A percentile compares a stretch with the other conserved stretches of the same genome.
These are phyloP conservation scores for Aphrocallistes beatrix DNA, from an alignment of 37 sponge, comb jelly and placozoan genomes.

Conservation along the genomic window DNA sequence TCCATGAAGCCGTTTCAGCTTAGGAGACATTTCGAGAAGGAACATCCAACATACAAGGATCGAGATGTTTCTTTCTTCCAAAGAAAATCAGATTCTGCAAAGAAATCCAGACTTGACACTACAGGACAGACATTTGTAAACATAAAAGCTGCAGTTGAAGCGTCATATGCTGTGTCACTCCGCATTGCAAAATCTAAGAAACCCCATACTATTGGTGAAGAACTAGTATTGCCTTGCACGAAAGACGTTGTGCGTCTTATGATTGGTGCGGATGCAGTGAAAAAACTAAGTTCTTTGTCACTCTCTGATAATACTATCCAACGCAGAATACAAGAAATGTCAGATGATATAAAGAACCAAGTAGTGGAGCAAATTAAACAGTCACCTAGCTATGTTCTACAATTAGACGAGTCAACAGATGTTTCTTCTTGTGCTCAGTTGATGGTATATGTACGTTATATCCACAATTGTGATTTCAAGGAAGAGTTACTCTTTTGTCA, in stretches of 20 bases:
- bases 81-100: no score
- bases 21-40: no score
- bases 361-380: conserved; percentile 6
- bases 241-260: neutral
- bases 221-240: conserved; percentile 1
- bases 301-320: no score
- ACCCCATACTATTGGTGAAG: conserved; percentile 5
- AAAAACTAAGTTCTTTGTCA: neutral
- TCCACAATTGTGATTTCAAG: neutral
- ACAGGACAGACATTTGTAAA: no score
- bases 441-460: neutral
- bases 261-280: neutral
- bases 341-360: neutral
- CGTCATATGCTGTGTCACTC: no score
- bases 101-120: no score
- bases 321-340: neutral
- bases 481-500: conserved; percentile 8
- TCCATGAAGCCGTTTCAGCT: no score
- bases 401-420: conserved; percentile 17
- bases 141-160: no score
- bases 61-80: no score
- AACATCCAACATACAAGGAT: no score
- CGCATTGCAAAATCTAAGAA: no score
- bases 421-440: neutral
- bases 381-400: conserved; percentile 5